Percentiles rank a stretch among this genome's conserved stretches.
Conservation (phyloP, 2,888 invertebrate species). For the Lissocephala sabroskyi region DNA sequence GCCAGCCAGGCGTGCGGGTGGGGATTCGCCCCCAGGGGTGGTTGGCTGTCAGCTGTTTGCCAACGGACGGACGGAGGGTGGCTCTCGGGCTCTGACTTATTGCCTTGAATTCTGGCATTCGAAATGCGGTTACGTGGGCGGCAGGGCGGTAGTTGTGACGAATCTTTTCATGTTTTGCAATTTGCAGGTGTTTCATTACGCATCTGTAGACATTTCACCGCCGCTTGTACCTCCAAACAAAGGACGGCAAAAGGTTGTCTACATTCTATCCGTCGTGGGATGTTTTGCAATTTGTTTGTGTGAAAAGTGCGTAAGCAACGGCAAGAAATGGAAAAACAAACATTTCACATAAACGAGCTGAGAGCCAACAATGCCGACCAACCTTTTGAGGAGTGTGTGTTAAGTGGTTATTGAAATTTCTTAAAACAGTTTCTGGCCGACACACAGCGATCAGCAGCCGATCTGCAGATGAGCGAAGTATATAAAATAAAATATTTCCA, state of each 20-base stretch:
- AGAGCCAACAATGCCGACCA: constrained; percentile 31
- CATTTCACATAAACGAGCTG: constrained; percentile 49
- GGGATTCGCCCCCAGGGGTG: constrained; percentile 1
- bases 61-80: no score
- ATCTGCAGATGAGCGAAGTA: constrained; percentile 39
- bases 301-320: constrained; percentile 52
- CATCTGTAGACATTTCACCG: constrained; percentile 40
- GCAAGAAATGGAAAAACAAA: constrained; percentile 42
- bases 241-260: background rate
- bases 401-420: constrained; percentile 35
- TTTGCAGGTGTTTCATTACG: constrained; percentile 55
- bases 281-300: constrained; percentile 26
- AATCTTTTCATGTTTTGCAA: constrained; percentile 46
- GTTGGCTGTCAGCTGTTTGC: constrained; percentile 43
- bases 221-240: background rate
- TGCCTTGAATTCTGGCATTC: constrained; percentile 35
- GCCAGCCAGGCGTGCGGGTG: constrained; percentile 4
- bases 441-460: constrained; percentile 10
- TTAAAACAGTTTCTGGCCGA: constrained; percentile 34
- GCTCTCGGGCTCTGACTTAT: constrained; percentile 39
- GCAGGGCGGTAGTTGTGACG: constrained; percentile 2
- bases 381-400: constrained; percentile 20
- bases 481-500: constrained; percentile 59
- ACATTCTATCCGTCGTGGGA: background rate
- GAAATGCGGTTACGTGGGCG: constrained; percentile 34